Evolutionary conservation across 1,140 invertebrate species (phyloP).

Genomic region (Trypoxylus dichotomus): DNA sequence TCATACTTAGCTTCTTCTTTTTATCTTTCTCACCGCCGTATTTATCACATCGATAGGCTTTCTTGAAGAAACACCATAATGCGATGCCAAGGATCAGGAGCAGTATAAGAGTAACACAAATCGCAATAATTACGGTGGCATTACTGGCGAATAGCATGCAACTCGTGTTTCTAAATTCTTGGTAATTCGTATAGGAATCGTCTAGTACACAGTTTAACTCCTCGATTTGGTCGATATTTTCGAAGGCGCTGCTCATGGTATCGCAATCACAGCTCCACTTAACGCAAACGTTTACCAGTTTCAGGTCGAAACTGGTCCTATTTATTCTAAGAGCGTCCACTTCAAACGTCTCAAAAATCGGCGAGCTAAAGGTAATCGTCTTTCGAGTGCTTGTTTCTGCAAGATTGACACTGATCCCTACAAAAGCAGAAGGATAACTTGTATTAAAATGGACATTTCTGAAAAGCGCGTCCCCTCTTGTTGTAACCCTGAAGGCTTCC

Average conservation of each 20-base stretch:
- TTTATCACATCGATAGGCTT: slow-evolving; percentile 44
- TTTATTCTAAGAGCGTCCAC: slow-evolving; percentile 63
- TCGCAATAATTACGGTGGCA: slow-evolving; percentile 44
- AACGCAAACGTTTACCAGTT: slow-evolving; percentile 63
- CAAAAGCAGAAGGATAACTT: slow-evolving; percentile 62
- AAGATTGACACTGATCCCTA: slow-evolving; percentile 59
- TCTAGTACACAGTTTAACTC: slow-evolving; percentile 46
- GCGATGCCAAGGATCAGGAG: slow-evolving; percentile 40
- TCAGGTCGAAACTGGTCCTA: slow-evolving; percentile 56
- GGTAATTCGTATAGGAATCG: slow-evolving; percentile 40
- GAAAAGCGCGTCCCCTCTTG: slow-evolving; percentile 65
- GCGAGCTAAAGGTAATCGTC: slow-evolving; percentile 68
- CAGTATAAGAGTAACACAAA: slow-evolving; percentile 40
- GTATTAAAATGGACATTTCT: slow-evolving; percentile 65
- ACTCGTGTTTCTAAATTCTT: slow-evolving; percentile 42
- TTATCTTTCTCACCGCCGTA: slow-evolving; percentile 57
- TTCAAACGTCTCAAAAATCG: slow-evolving; percentile 61
- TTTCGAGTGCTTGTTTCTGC: slow-evolving; percentile 51
- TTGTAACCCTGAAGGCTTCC: slow-evolving; percentile 65
- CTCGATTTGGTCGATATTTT: slow-evolving; percentile 39
- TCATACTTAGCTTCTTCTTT: slow-evolving; percentile 57
- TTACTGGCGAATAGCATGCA: slow-evolving; percentile 45
- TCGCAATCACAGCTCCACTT: slow-evolving; percentile 64
- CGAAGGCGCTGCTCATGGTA: slow-evolving; percentile 51
- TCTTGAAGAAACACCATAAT: slow-evolving; percentile 44